Conservation (phyloP, 1,140 invertebrate species). For the Kradibia gibbosae region DNA sequence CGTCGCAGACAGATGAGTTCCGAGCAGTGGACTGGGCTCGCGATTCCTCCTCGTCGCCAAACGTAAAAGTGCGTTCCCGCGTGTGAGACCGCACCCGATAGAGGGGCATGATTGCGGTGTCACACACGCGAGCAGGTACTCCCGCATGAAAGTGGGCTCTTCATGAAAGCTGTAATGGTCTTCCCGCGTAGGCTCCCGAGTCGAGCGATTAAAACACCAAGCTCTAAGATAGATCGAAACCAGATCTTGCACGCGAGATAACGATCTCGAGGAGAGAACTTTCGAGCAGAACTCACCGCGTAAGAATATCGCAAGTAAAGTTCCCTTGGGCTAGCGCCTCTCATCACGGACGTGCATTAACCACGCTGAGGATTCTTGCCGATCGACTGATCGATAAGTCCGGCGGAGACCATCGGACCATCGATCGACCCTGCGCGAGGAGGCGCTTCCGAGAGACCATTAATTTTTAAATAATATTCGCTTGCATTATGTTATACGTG, state of each 20-base stretch:
- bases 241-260: conserved; percentile 26
- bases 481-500: no score
- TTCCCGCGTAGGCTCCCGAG: not conserved
- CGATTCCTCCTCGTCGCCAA: not conserved
- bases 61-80: not conserved
- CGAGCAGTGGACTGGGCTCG: not conserved
- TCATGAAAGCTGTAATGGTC: not conserved
- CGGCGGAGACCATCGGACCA: not conserved
- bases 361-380: not conserved
- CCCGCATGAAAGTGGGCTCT: not conserved
- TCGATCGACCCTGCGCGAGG: not conserved
- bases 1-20: not conserved
- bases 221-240: conserved; percentile 19
- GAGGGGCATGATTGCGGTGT: not conserved
- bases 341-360: not conserved
- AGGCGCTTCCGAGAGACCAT: not conserved
- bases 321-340: not conserved
- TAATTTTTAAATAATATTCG: not conserved
- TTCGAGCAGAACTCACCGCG: conserved; percentile 4
- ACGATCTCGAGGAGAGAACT: conserved; percentile 6
- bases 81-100: not conserved
- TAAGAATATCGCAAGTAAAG: conserved; percentile 4
- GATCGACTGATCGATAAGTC: conserved; percentile 9
- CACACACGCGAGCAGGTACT: not conserved
- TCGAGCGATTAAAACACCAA: conserved; percentile 27